A percentile compares a stretch with the other conserved stretches of the same genome.
These are phyloP conservation scores for Hippocampus barbouri DNA, from an alignment of 2,113 vertebrate species.

Conservation along the genomic window DNA sequence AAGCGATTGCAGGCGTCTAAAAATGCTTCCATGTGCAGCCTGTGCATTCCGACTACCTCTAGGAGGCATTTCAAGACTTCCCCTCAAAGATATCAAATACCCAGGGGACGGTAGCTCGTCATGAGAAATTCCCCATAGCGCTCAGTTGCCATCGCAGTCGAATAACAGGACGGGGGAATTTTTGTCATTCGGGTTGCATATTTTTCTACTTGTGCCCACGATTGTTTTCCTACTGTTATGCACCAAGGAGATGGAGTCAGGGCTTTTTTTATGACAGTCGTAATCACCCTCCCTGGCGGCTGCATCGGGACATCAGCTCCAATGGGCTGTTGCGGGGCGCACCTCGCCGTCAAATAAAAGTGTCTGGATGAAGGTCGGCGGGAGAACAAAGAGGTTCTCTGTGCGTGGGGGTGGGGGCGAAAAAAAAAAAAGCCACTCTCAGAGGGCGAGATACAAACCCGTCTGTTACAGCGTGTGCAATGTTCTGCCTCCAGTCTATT, in stretches of 20 bases:
- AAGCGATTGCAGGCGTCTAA: conserved; percentile 45
- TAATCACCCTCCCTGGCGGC: conserved; percentile 51
- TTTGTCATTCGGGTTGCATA: conserved; percentile 48
- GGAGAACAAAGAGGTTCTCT: conserved; percentile 56
- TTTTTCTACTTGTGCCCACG: conserved; percentile 36
- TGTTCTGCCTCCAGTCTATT: conserved; percentile 21
- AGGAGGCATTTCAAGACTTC: conserved; percentile 49
- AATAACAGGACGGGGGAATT: conserved; percentile 56
- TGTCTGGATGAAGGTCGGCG: conserved; percentile 54
- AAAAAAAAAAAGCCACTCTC: conserved; percentile 15
- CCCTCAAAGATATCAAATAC: conserved; percentile 56
- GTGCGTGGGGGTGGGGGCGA: not conserved
- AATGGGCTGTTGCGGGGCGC: conserved; percentile 36
- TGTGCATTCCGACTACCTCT: conserved; percentile 52
- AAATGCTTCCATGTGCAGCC: conserved; percentile 65
- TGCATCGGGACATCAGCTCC: conserved; percentile 51
- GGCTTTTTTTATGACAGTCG: conserved; percentile 49
- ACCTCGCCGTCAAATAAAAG: conserved; percentile 62
- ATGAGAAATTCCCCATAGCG: conserved; percentile 68
- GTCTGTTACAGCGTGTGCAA: not conserved
- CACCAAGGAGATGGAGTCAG: conserved; percentile 38
- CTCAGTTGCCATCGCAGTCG: conserved; percentile 43
- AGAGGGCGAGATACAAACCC: conserved; percentile 10
- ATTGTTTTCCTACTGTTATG: conserved; percentile 45
- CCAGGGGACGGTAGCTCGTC: conserved; percentile 64